Evolutionary conservation across 2,888 invertebrate genomes (phyloP).

Genomic region (Sthenelais limicola): DNA sequence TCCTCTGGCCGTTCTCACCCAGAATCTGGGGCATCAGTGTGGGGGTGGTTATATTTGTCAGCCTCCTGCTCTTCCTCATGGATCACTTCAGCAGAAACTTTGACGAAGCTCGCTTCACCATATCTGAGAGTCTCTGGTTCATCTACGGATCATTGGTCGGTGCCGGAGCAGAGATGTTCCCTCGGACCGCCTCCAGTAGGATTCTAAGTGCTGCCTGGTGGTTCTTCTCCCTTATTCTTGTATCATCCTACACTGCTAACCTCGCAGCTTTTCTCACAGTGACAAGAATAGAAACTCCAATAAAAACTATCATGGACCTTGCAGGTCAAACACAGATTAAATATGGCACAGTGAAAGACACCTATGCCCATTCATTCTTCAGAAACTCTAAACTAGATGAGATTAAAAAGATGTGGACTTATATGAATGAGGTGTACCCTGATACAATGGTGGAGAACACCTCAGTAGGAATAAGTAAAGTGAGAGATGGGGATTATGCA

Average conservation of each 20-base stretch:
- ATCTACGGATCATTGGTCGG: conserved; percentile 69
- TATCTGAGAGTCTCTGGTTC: conserved; percentile 69
- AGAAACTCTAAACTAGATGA: conserved; percentile 67
- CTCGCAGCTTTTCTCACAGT: conserved; percentile 70
- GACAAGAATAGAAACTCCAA: conserved; percentile 70
- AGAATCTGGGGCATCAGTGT: conserved; percentile 67
- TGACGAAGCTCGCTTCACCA: conserved; percentile 49
- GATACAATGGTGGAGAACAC: conserved; percentile 66
- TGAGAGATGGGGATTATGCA: conserved; percentile 67
- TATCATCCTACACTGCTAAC: conserved; percentile 70
- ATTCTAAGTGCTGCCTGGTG: conserved; percentile 70
- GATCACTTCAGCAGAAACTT: conserved; percentile 62
- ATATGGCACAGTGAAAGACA: conserved; percentile 68
- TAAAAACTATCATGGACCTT: conserved; percentile 67
- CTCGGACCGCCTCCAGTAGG: conserved; percentile 56
- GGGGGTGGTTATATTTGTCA: conserved; percentile 65
- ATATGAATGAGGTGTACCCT: conserved; percentile 65
- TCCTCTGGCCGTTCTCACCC: conserved; percentile 67
- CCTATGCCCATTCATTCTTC: conserved; percentile 68
- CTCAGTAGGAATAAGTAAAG: conserved; percentile 62
- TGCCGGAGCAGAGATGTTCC: conserved; percentile 54
- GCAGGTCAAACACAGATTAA: conserved; percentile 65
- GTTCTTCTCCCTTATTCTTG: conserved; percentile 69
- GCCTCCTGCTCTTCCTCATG: conserved; percentile 64
- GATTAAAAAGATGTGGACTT: conserved; percentile 69